Evolutionary conservation across 2,113 vertebrate genomes (phyloP), one percentile per base, ranked within the genome.

Genomic region (Chamaetylas fuelleborni): DNA sequence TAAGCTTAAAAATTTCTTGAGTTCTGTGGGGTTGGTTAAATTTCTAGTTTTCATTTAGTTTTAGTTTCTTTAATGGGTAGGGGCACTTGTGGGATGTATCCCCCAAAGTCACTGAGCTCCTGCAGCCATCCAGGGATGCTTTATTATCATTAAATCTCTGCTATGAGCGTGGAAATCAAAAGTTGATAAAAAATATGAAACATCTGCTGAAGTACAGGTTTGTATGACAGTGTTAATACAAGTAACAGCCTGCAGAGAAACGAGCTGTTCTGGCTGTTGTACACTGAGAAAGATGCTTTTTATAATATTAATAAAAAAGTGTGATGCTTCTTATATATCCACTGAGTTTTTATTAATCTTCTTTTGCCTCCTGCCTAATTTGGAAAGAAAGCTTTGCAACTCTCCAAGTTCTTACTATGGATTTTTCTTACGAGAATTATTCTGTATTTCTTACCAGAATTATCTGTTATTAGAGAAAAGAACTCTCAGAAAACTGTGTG

Each of bases 211-310:
- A 71, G 24, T n/a, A 25, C 0, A 1, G 12, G 29, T 61, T 66
- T 66, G 8, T 43, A 0, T 72, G 24, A 6, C 0, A 1, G 19
- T n/a, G 16, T 56, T 54, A 26, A 13, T 2, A 1, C 0, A 3
- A 73, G 56, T 10, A 29, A 23, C 43, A 58, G 16, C 43, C 40
- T 56, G 42, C 23, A 43, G 43, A 28, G 33, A 67, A 34, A 34
- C 4, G 43, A 82, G 9, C 38, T 36, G 19, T n/a, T 71, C 66
- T 40, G 42, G 25, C n/a, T 29, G 23, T 31, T 47, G 4, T 22
- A 4, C 2, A 14, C 29, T 67, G 43, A 60, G 23, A 80, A 54
- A 60, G 15, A 19, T 47, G 18, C 38, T 74, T 70, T 91, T 45
- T 19, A 9, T 71, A 12, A 19, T 2, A 4, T 19, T 43, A 31